Base-by-base conservation (phyloP, 2,888 invertebrate species). In the Aleiodes alternator region DNA sequence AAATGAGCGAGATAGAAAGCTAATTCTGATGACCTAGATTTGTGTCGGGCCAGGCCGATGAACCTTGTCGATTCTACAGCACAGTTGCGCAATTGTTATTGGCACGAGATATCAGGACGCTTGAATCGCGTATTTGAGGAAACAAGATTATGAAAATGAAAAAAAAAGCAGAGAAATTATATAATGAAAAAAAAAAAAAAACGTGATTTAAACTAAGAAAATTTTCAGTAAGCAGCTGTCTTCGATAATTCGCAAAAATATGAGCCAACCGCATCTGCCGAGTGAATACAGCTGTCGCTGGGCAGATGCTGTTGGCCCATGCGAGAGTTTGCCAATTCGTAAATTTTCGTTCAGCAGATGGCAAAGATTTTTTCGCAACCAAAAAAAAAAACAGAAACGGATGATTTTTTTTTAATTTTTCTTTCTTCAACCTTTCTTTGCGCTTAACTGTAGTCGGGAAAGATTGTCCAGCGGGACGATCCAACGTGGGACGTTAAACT, bases 401-500 rank as follows among this genome's bases (percentile, higher is more conserved):
- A 14, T 16, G n/a, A 50, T 57, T 57, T 29, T 16, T 31, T 31
- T 69, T 68, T 8, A 69, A 69, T 53, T 73, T 73, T 31, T 68
- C 43, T 56, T 29, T 50, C 11, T 71, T 51, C 12, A 57, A 50
- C 43, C 61, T 43, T 29, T 72, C 11, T 59, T n/a, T 38, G n/a
- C 12, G 66, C 8, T 43, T 43, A 9, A 43, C 43, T 51, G 43
- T 34, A 56, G 66, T 38, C 7, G 12, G 12, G 38, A n/a, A 50
- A 23, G 86, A 80, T 84, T 80, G 83, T 82, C 76, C 43, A 72
- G 69, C 75, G 78, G 50, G 82, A 84, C 80, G 86, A 82, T 86
- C 86, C 89, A 86, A 87, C 89, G 89, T 80, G 88, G 89, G 87
- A 88, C 73, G 64, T 69, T 43, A 43, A 43, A 57, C 55, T 73